A percentile compares a stretch with the other conserved stretches of the same genome.
Conservation (phyloP, 1,140 invertebrate species). For the Pemphigus obesinymphae region DNA sequence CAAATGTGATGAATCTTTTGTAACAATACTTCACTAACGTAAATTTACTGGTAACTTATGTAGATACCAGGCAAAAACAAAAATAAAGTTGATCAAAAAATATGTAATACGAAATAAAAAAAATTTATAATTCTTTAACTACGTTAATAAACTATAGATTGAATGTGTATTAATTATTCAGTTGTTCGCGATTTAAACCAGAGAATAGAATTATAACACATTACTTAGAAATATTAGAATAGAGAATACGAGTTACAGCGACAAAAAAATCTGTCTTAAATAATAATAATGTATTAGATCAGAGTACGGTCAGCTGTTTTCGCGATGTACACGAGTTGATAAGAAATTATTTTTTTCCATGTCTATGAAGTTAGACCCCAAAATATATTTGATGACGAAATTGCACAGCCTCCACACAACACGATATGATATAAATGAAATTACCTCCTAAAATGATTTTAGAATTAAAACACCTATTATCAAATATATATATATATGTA, state of each 20-base stretch:
- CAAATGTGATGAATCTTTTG: not conserved
- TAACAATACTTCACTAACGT: not conserved
- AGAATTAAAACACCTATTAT: too few species aligned
- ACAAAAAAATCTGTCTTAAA: not conserved
- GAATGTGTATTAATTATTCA: not conserved
- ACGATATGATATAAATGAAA: too few species aligned
- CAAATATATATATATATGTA: too few species aligned
- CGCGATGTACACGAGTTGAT: not conserved
- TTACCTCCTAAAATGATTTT: too few species aligned
- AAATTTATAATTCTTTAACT: not conserved
- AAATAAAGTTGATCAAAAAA: not conserved
- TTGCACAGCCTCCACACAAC: too few species aligned
- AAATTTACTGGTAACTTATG: not conserved
- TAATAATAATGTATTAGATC: not conserved
- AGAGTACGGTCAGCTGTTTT: not conserved
- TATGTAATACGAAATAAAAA: not conserved
- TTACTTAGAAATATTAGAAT: not conserved
- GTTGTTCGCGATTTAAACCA: not conserved
- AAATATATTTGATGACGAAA: not conserved
- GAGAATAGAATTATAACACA: not conserved
- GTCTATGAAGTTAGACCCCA: not conserved
- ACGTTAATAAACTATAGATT: not conserved
- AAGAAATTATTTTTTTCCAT: not conserved
- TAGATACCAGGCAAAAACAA: not conserved
- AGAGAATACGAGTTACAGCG: not conserved